phyloP scores from a whole-genome alignment of 2,888 invertebrate genomes.

The Athalia circularis region DNA sequence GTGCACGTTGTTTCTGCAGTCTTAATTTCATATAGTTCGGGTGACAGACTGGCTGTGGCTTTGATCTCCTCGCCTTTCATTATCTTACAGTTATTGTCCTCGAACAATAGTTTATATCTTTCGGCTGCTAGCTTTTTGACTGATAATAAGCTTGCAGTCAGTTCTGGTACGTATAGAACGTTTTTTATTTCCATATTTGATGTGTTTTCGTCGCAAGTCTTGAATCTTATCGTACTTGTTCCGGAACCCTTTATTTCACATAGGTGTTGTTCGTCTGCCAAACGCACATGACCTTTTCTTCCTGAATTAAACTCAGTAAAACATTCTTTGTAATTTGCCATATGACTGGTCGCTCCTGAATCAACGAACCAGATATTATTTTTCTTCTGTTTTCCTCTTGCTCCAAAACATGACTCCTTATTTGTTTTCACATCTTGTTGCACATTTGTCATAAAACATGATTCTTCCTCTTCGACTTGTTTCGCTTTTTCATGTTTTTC shows the following conservation, averaged over 20 bases:
- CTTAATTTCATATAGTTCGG: not conserved
- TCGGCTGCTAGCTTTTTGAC: conserved; percentile 34
- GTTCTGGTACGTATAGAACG: conserved; percentile 43
- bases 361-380: conserved; percentile 10
- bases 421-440: not conserved
- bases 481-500: too few species aligned
- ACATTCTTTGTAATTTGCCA: conserved; percentile 14
- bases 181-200: conserved; percentile 21
- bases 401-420: not conserved
- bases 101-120: conserved; percentile 31
- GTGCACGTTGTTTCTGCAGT: not conserved
- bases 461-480: not conserved
- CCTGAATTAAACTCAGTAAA: conserved; percentile 1
- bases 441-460: not conserved
- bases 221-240: not conserved
- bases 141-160: conserved; percentile 40
- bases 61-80: not conserved
- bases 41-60: conserved; percentile 1
- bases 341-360: conserved; percentile 21
- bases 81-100: conserved; percentile 19
- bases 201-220: not conserved
- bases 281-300: not conserved
- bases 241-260: not conserved
- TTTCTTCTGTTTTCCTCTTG: not conserved
- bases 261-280: not conserved